Evolutionary conservation across 1,140 invertebrate genomes (phyloP).

Genomic region (Ruditapes philippinarum): DNA sequence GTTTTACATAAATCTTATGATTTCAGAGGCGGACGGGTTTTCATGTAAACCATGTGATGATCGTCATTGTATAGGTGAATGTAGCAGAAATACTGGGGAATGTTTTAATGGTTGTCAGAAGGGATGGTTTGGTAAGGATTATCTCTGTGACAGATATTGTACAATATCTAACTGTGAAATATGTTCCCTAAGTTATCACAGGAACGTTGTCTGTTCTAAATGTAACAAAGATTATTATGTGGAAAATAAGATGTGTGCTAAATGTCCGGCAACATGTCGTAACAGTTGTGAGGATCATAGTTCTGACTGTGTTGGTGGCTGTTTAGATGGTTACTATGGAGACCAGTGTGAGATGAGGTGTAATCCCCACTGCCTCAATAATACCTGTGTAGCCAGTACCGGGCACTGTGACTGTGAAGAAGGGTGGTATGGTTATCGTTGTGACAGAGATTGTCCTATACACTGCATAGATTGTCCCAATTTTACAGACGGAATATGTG

Average conservation of each 20-base stretch:
- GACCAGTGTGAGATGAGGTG: constrained; percentile 1
- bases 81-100: background rate
- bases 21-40: no score
- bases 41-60: constrained; percentile 39
- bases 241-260: background rate
- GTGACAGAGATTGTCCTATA: constrained; percentile 27
- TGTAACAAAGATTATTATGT: constrained; percentile 18
- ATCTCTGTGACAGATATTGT: constrained; percentile 9
- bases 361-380: constrained; percentile 15
- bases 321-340: constrained; percentile 26
- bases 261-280: constrained; percentile 15
- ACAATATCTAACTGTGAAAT: constrained; percentile 2
- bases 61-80: constrained; percentile 16
- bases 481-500: background rate
- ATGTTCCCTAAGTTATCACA: constrained; percentile 15
- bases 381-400: background rate
- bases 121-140: constrained; percentile 43
- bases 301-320: constrained; percentile 16
- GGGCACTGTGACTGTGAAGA: constrained; percentile 28
- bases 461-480: constrained; percentile 22
- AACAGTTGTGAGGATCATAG: constrained; percentile 21
- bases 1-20: no score
- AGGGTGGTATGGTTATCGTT: constrained; percentile 25
- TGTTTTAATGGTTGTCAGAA: constrained; percentile 36
- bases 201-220: background rate